Conservation (phyloP, 2,888 invertebrate species). For the Parascotia fuliginaria region DNA sequence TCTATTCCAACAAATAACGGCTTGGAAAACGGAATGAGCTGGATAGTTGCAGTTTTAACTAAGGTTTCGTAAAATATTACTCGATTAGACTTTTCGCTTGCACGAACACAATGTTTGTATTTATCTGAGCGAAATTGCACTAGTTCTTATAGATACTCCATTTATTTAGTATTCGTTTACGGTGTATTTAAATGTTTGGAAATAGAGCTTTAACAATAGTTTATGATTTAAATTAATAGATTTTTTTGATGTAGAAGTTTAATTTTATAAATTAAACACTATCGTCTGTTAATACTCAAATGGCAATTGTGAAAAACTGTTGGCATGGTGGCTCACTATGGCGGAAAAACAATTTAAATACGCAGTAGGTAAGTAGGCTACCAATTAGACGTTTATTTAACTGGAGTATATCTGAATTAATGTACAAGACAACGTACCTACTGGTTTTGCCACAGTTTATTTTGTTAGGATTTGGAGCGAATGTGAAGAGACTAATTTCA, state of each 20-base stretch:
- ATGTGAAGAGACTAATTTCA: constrained; percentile 61
- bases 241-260: no score
- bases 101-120: constrained; percentile 26
- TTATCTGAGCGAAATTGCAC: constrained; percentile 24
- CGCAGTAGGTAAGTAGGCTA: no score
- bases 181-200: not conserved
- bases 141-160: constrained; percentile 3
- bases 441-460: constrained; percentile 44
- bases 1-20: constrained; percentile 62
- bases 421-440: constrained; percentile 19
- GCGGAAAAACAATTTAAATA: no score
- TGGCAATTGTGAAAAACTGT: no score
- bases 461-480: constrained; percentile 46
- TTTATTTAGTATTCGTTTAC: not conserved
- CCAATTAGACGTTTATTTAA: no score
- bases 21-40: constrained; percentile 47
- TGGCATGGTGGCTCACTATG: no score
- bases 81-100: constrained; percentile 49
- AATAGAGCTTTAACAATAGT: not conserved
- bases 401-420: no score
- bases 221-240: no score
- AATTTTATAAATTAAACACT: no score
- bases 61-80: constrained; percentile 47
- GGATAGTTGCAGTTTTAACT: constrained; percentile 51
- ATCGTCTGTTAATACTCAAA: no score